Base-by-base conservation (phyloP, 2,113 vertebrate genomes). In the Syngnathus scovelli region DNA sequence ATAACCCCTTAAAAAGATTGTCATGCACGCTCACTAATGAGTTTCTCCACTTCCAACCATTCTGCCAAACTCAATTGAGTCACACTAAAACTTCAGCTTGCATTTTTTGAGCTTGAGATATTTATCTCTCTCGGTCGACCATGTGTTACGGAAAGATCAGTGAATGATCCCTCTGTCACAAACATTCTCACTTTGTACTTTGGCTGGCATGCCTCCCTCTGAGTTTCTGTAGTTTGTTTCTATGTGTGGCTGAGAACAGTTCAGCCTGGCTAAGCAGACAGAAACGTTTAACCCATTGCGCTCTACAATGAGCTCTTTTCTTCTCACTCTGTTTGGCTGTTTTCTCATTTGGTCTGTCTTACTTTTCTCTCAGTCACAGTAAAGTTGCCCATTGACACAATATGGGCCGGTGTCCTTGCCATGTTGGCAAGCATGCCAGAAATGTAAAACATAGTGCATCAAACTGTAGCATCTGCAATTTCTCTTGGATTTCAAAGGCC, bases 251-350 rank as follows among this genome's bases (percentile, higher is more conserved):
- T 15, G 4, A 62, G 38, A 68, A 71, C 71, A 68, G 67, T 65
- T 58, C 78, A 65, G 52, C 70, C 71, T 80, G 83, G 77, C 82
- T 10, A 33, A 58, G 63, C 76, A 68, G 66, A 64, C 67, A 59
- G 62, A 77, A 82, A 77, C 79, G 70, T 77, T 60, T 68, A 67
- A 64, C 73, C 54, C 54, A n/a, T 49, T 3, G 18, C 12, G 70
- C 15, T 0, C 55, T 27, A 84, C 84, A 87, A 77, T 72, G 73
- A 23, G 60, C 71, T 72, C 78, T 74, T 77, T 78, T 86, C 70
- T 79, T 68, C 68, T 46, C 59, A 18, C 54, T 67, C 58, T 2
- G 6, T 68, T 60, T 56, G 46, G 36, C 77, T 33, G 41, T 77
- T 71, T 65, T 75, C 73, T 71, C 58, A n/a, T 69, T 74, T 51